Base-by-base conservation (phyloP, 30 jellyfish, hydroid and myxozoan genomes). In the Turritopsis dohrnii region DNA sequence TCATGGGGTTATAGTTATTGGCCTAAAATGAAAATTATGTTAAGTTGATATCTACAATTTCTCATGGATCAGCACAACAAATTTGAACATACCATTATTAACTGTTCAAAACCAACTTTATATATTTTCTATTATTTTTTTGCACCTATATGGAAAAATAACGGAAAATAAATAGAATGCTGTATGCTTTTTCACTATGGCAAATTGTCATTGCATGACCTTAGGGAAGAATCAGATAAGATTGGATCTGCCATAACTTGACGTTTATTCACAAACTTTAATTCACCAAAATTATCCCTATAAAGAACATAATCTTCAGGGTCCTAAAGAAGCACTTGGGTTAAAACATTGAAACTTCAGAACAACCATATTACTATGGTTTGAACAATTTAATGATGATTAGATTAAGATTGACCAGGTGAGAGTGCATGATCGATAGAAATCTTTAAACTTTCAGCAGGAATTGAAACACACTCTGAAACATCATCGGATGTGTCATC, bases 381-480 rank as follows among this genome's bases (percentile, higher is more conserved):
- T 13, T 41, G 60, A 41, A 3, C 60, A 3, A 41, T 3, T 41
- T 3, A 3, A 41, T 3, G 5, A 3, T 41, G 9, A 41, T 41
- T 13, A 41, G 60, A 3, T 41, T 41, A 41, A 13, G 60, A 41
- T 41, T 41, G 60, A 41, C 60, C 60, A 41, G 60, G 60, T 41
- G 60, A 41, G 13, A 41, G 60, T 3, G 9, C 60, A 41, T 41
- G 60, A 13, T 41, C 13, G 13, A 69, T 69, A 69, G 31, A 69
- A 9, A 69, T 9, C 9, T 27, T 23, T 21, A 69, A n/a, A 23
- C 77, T 27, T 17, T 69, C 23, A 27, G 77, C 9, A 69, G 28
- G 28, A 69, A n/a, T 69, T n/a, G 77, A 69, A n/a, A n/a, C 77
- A 27, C 77, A 69, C 19, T 69, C 77, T 16, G 77, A 69, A n/a